A percentile compares a stretch with the other conserved stretches of the same genome.
phyloP scores from a whole-genome alignment of 2,113 vertebrate species.

The Stegastes partitus region DNA sequence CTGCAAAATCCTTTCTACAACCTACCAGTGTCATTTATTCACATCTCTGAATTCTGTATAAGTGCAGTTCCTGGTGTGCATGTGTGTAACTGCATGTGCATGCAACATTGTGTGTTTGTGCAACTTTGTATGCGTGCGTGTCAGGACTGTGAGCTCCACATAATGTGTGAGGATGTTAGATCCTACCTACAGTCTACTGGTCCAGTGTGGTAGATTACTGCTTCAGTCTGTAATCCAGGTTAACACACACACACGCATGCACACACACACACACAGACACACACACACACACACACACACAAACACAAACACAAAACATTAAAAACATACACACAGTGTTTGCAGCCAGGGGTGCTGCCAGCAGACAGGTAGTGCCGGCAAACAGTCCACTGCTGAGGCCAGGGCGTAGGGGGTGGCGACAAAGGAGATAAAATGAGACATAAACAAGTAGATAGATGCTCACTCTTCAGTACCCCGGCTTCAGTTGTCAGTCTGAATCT shows the following conservation, averaged over 20 bases:
- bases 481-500: conserved; percentile 70
- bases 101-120: neutral
- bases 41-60: conserved; percentile 13
- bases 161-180: conserved; percentile 57
- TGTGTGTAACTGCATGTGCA: neutral
- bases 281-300: conserved; percentile 40
- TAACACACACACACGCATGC: conserved; percentile 52
- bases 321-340: conserved; percentile 23
- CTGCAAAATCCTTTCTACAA: conserved; percentile 9
- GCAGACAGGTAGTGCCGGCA: conserved; percentile 54
- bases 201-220: conserved; percentile 59
- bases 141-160: conserved; percentile 67
- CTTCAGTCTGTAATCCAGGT: conserved; percentile 65
- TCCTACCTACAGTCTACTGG: conserved; percentile 62
- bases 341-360: conserved; percentile 72
- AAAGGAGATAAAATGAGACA: conserved; percentile 72
- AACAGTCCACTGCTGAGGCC: conserved; percentile 53
- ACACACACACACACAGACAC: too few species aligned
- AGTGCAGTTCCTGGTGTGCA: neutral
- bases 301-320: conserved; percentile 22
- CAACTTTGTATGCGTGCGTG: conserved; percentile 3
- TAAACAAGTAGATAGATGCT: conserved; percentile 81
- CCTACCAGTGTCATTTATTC: conserved; percentile 31
- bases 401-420: conserved; percentile 38
- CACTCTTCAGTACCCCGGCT: conserved; percentile 72